Conservation (phyloP, 2,797 vertebrate species). For the Stomatorhinus walkeri region DNA sequence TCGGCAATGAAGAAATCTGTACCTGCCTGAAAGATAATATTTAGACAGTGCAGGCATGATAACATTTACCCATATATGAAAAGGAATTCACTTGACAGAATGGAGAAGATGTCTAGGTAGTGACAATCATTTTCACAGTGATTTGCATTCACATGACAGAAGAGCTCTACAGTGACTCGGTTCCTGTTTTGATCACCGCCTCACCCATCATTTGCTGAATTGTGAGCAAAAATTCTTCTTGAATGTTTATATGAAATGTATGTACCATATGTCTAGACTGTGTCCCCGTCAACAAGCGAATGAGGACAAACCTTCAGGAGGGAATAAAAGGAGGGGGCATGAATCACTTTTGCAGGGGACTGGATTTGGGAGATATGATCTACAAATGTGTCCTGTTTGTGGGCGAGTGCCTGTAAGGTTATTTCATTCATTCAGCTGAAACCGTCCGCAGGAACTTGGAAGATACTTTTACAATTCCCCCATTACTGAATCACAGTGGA, state of each 20-base stretch:
- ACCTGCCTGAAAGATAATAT: neutral
- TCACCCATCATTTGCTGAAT: slow-evolving; percentile 5
- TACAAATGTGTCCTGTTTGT: slow-evolving; percentile 11
- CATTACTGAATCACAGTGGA: neutral
- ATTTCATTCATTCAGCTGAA: slow-evolving; percentile 3
- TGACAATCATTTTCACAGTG: neutral
- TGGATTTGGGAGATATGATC: slow-evolving; percentile 5
- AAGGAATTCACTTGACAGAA: neutral
- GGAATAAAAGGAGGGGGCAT: neutral
- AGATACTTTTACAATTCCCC: neutral
- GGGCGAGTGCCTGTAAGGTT: neutral
- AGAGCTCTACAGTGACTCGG: neutral
- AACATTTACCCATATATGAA: neutral
- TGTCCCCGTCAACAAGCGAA: neutral
- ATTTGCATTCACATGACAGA: neutral
- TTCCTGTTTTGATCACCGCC: neutral
- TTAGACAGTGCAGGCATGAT: neutral
- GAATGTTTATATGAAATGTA: slow-evolving; percentile 13
- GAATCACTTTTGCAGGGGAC: slow-evolving; percentile 6
- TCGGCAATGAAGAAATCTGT: neutral
- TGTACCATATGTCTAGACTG: neutral
- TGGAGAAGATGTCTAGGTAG: neutral
- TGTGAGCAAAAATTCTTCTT: neutral
- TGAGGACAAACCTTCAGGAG: slow-evolving; percentile 9
- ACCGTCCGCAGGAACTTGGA: neutral